Conservation (phyloP, 2,797 vertebrate species). For the Columba guinea region DNA sequence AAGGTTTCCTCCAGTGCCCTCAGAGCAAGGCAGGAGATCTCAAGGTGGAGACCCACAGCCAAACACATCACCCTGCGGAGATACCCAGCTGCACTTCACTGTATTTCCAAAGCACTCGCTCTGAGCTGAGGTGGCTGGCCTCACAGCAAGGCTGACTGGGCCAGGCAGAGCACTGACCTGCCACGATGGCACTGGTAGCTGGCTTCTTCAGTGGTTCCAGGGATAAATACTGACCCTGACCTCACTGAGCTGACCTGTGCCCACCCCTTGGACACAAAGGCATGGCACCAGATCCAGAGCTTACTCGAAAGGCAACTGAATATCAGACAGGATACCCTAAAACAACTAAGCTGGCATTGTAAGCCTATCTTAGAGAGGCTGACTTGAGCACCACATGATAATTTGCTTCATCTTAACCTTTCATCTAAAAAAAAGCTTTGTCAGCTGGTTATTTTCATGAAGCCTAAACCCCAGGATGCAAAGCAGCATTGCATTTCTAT, state of each 20-base stretch:
- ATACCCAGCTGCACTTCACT: background rate
- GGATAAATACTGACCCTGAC: background rate
- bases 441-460: background rate
- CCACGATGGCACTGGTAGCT: fast-evolving
- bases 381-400: background rate
- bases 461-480: background rate
- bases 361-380: background rate
- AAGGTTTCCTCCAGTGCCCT: background rate
- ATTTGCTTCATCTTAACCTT: background rate
- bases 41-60: background rate
- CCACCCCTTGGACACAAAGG: background rate
- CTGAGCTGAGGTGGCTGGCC: background rate
- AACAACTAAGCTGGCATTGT: background rate
- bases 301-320: background rate
- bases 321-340: background rate
- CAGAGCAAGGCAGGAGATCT: background rate
- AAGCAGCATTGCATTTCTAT: background rate
- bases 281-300: background rate
- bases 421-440: background rate
- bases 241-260: background rate
- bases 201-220: background rate
- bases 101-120: background rate
- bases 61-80: background rate
- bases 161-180: background rate
- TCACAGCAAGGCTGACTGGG: background rate